Percentiles rank a stretch among this genome's conserved stretches.
Evolutionary conservation across 53 echinoderm and acorn worm genomes (phyloP).

Genomic region (Stichopus horrens): DNA sequence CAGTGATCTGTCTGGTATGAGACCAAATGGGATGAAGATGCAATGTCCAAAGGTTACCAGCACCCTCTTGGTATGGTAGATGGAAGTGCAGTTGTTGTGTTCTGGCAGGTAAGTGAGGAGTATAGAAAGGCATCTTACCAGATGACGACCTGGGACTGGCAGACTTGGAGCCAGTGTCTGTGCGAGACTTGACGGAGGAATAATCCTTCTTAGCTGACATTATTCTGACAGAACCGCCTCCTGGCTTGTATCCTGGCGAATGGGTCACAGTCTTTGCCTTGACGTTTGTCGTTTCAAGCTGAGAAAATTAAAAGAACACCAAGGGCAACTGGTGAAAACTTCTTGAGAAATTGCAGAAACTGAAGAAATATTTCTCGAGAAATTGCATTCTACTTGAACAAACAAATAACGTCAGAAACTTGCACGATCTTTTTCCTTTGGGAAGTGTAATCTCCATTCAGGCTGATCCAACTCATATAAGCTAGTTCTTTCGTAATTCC

Average conservation of each 20-base stretch:
- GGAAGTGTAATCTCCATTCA: too few relatives aligned
- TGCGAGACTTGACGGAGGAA: conserved; percentile 49
- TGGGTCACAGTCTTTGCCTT: conserved; percentile 61
- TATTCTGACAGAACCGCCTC: conserved; percentile 84
- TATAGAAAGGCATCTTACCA: not conserved
- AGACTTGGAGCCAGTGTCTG: conserved; percentile 32
- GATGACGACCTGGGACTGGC: conserved; percentile 47
- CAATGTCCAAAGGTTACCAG: too few relatives aligned
- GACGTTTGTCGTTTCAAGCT: conserved; percentile 54
- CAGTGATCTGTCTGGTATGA: too few relatives aligned
- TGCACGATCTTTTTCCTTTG: too few relatives aligned
- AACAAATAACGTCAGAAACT: too few relatives aligned
- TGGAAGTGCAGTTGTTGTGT: too few relatives aligned
- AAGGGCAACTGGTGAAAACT: not conserved
- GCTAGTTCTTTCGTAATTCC: too few relatives aligned
- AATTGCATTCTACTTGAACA: too few relatives aligned
- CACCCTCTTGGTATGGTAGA: too few relatives aligned
- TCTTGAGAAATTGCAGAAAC: not conserved
- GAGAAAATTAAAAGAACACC: not conserved
- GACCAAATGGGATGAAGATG: too few relatives aligned
- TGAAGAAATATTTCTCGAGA: not conserved
- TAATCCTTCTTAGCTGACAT: conserved; percentile 65
- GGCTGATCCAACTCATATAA: too few relatives aligned
- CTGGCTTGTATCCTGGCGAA: conserved; percentile 73
- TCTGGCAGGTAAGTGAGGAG: too few relatives aligned